Evolutionary conservation across 2,113 vertebrate genomes (phyloP), one percentile per base, ranked within the genome.

Genomic region (Microtus ochrogaster): DNA sequence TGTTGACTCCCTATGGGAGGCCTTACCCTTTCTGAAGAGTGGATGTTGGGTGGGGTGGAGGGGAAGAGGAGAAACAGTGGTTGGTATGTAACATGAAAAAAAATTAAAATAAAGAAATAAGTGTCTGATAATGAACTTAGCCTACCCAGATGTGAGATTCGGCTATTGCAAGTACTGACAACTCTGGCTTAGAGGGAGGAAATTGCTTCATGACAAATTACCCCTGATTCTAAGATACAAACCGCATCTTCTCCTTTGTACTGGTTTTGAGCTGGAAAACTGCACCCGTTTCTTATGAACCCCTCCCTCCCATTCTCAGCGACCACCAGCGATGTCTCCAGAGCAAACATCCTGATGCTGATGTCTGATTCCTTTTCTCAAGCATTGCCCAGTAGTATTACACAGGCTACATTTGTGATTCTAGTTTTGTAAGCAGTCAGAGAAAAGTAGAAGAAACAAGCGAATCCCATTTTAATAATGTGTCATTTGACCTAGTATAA

Each of bases 371-470:
- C 33, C 74, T 47, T 24, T 28, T 81, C 74, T 92, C 47, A 55
- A 49, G 41, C 0, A 2, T 58, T 63, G 30, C 39, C 72, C 2
- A 55, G 7, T 0, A 74, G 30, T 19, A n/a, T 12, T 17, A 87
- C 7, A 33, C 2, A 41, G n/a, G 47, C 4, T 14, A 30, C 0
- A 14, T 0, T 11, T 1, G 12, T 44, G 7, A n/a, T 33, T 70
- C 86, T 44, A 55, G 14, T 84, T 44, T 92, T 88, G 36, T 28
- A 26, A 84, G 58, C 26, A 68, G 47, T 30, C n/a, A 41, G 13
- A 72, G 72, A 36, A 92, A 44, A 30, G 26, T 9, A 30, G 72
- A 33, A 66, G 33, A 63, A 89, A 49, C 11, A 68, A 12, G 17
- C 36, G 6, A n/a, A n/a, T 21, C 8, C 52, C 26, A 76, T 65